Evolutionary conservation across 92 coral and sea anemone genomes (phyloP), one percentile per base, ranked within the genome.

Genomic region (Phenganax subtilis): DNA sequence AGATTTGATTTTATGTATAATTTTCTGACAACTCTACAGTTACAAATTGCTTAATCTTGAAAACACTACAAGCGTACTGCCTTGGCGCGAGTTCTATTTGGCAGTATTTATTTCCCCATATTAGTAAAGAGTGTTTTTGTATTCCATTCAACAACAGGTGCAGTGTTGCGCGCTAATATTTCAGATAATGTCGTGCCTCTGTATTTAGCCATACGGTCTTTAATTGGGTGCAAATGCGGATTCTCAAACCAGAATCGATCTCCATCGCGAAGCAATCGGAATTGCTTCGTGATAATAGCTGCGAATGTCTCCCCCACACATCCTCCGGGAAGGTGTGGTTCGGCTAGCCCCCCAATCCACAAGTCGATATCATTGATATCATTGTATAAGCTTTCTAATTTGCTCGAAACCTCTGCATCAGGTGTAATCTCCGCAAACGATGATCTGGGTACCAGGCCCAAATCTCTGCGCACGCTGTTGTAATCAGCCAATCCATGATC

Each of bases 231-330:
- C 73, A 94, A 75, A 75, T 90, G 87, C 16, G 87, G 88, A 61
- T 90, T 94, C 71, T 94, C 98, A 66, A 90, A 94, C 98, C 98
- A 94, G 89, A 92, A 94, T 20, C 98, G 87, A 57, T 94, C 98
- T 7, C 97, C 98, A 80, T 94, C 97, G 20, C 98, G 90, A 28
- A 94, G 75, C 25, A 90, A 81, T 30, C 88, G 92, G 77, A 88
- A 94, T 84, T 94, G 98, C 81, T 85, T 89, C 3, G 98, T 96
- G 53, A 94, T 90, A 60, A 94, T 90, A 12, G 92, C 93, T 6
- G 97, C 98, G 56, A 94, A 94, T 10, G 98, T 94, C 66, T 94
- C 97, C 29, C 98, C 98, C 16, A 94, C 98, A 51, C 96, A 92
- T 28, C 98, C 98, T 64, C 97, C 96, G 30, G 89, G 92, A 15